Base-by-base conservation (phyloP, 2,797 vertebrate genomes). In the Discoglossus pictus region DNA sequence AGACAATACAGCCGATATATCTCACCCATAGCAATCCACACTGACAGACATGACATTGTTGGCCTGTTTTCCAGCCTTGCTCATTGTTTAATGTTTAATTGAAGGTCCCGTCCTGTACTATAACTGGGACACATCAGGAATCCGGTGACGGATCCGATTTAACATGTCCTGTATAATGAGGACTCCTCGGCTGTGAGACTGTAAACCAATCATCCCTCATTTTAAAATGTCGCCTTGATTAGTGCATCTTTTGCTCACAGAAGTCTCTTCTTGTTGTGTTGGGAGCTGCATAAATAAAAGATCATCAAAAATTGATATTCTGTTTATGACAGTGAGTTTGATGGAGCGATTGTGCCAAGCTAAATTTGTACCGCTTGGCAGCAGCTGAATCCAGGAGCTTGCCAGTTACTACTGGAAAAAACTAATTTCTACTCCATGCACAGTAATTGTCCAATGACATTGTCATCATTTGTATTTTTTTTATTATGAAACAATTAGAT, bases 291-390 rank as follows among this genome's bases (percentile, higher is more conserved):
- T 43, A 52, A 42, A 60, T 68, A 60, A 50, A 42, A 50, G 46
- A 52, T 59, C 54, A 42, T 60, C 46, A 68, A 68, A 60, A 52
- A 60, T 43, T 66, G 35, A 66, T 66, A 40, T 50, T 46, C 53
- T 50, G 53, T 38, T 59, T 48, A 58, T 43, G 54, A 51, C 54
- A 31, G 44, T 13, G 64, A 34, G 13, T 36, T n/a, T 51, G 44
- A 59, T 50, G 43, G 36, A 68, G 54, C 15, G 2, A 21, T 50
- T 8, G 48, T 20, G 61, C 38, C 61, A 16, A 7, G 31, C 43
- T 66, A 50, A 58, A 50, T 4, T 16, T 24, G 25, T 35, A 12
- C 43, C 9, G 39, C 53, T 21, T 40, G 23, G 64, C 53, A 58
- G 24, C 65, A 34, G 43, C 53, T 16, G 17, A 27, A 18, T 51